phyloP scores from a whole-genome alignment of 2,888 invertebrate genomes.

The Meteorus colon region DNA sequence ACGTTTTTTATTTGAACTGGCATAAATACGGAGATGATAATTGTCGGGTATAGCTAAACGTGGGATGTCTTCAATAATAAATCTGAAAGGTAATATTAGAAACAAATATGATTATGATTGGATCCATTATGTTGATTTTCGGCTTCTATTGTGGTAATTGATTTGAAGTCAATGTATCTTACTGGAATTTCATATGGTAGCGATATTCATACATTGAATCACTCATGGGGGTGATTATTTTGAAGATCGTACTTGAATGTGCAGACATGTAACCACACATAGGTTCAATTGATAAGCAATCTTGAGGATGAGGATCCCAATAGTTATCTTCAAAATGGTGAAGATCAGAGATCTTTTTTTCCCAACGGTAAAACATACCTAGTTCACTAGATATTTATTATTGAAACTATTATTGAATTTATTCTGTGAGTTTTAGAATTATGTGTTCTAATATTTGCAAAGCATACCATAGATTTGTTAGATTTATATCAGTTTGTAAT shows the following conservation, averaged over 20 bases:
- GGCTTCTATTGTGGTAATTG: too few species aligned
- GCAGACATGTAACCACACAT: constrained; percentile 59
- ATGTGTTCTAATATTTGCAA: too few species aligned
- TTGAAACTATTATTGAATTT: too few species aligned
- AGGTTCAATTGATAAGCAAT: constrained; percentile 61
- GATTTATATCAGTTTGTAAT: constrained; percentile 41
- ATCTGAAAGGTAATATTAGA: constrained; percentile 13
- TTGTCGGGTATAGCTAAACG: constrained; percentile 60
- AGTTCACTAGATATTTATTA: constrained; percentile 52
- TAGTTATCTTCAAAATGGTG: too few species aligned
- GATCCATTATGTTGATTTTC: too few species aligned
- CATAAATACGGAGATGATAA: constrained; percentile 49
- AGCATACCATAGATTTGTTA: constrained; percentile 55
- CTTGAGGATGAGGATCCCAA: constrained; percentile 54
- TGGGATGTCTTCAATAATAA: constrained; percentile 70
- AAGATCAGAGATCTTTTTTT: constrained; percentile 46
- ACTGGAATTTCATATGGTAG: constrained; percentile 59
- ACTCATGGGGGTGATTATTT: constrained; percentile 58
- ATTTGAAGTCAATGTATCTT: not conserved
- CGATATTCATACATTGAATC: constrained; percentile 55
- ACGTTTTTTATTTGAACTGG: constrained; percentile 49
- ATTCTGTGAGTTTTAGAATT: too few species aligned
- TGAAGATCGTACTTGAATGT: constrained; percentile 62
- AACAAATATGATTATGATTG: not conserved
- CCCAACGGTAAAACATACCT: constrained; percentile 63